Evolutionary conservation across 2,113 vertebrate genomes (phyloP), one percentile per base, ranked within the genome.

Genomic region (Varanus komodoensis): DNA sequence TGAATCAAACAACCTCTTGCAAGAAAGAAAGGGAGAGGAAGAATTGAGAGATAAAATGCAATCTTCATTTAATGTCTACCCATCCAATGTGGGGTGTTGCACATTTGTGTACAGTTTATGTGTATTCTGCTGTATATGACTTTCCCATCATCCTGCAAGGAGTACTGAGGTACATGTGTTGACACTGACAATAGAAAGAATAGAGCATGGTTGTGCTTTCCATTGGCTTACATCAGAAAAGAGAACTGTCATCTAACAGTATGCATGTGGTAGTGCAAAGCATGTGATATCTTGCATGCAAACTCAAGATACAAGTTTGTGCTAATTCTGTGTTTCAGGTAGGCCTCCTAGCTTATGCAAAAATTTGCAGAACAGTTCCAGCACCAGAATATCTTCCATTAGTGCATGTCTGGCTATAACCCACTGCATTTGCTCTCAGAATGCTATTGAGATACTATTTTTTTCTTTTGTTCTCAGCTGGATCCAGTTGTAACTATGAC

Each of bases 401-500:
- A 81, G 6, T 52, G 48, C 25, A 71, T 38, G 21, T 52, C 29
- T 69, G 64, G 32, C 67, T 88, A 23, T 3, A 81, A 68, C 29
- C 67, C 23, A 52, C 32, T 54, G 29, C 69, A 88, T 3, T 91
- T 82, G 1, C 61, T 69, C 89, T 89, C 78, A 92, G 91, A 80
- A 17, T 61, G n/a, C 48, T 48, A 32, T 89, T 93, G 77, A 79
- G 89, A 90, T 91, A 75, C 75, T 78, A 25, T 61, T 21, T 68
- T 71, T n/a, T 82, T 27, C 87, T 91, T 90, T 4, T 54, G 64
- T 82, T 32, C 73, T 48, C 84, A 78, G 75, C 21, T 88, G 74
- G 29, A 85, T 91, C 68, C 15, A 75, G 75, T 29, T 90, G 92
- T 92, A 71, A 93, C 94, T 93, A 57, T 95, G 93, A 91, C 92